These are phyloP conservation scores for Clunio marinus DNA, from an alignment of 2,888 invertebrate species.

Conservation along the genomic window DNA sequence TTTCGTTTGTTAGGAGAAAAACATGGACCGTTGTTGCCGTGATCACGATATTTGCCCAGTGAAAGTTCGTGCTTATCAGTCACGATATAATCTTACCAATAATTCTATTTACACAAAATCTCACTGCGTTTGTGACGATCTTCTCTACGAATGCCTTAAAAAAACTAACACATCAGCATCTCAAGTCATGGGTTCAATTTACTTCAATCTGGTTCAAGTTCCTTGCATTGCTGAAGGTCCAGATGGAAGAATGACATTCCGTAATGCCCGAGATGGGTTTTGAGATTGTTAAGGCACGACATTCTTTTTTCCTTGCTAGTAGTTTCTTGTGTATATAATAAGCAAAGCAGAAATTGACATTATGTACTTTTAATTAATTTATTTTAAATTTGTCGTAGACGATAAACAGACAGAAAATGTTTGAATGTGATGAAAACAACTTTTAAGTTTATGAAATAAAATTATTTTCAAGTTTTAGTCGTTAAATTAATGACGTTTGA, in stretches of 20 bases:
- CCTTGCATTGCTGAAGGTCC: slow-evolving; percentile 3
- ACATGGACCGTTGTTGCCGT: slow-evolving; percentile 79
- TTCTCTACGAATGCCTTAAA: slow-evolving; percentile 77
- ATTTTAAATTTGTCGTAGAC: too few species aligned
- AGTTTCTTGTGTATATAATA: too few species aligned
- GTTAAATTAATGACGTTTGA: not conserved
- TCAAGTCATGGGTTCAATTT: slow-evolving; percentile 72
- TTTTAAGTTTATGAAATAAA: too few species aligned
- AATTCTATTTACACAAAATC: slow-evolving; percentile 81
- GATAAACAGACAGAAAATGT: too few species aligned
- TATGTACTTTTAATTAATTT: too few species aligned
- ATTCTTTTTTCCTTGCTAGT: not conserved
- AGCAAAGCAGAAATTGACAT: too few species aligned
- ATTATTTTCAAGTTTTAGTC: not conserved
- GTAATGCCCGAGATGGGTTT: slow-evolving; percentile 33
- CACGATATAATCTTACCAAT: slow-evolving; percentile 77
- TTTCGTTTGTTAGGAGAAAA: slow-evolving; percentile 45
- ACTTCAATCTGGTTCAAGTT: slow-evolving; percentile 77
- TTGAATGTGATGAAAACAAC: too few species aligned
- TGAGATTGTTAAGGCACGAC: not conserved
- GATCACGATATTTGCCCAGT: slow-evolving; percentile 87
- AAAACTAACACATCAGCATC: slow-evolving; percentile 67
- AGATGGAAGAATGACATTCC: slow-evolving; percentile 29
- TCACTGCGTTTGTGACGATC: slow-evolving; percentile 82
- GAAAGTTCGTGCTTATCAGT: slow-evolving; percentile 58